Evolutionary conservation across 2,113 vertebrate genomes (phyloP), one percentile per base, ranked within the genome.

Genomic region (Labeo catla): DNA sequence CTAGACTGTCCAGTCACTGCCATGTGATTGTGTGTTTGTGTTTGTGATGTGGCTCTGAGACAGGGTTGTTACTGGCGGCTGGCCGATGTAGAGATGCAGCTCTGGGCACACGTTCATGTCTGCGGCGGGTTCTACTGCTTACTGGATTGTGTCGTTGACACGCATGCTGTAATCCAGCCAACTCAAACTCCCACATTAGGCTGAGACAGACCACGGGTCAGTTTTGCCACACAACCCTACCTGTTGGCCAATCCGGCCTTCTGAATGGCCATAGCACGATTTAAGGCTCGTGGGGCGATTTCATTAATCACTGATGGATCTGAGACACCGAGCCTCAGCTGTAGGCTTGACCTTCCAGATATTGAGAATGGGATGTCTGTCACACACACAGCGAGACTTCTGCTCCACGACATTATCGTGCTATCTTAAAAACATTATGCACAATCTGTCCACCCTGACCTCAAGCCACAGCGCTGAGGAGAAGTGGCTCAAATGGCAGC

Each of bases 381-480:
- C 47, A 68, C 87, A 81, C 76, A 57, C 23, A 84, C 47, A 57
- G 66, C 7, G 68, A 13, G 81, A 50, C 66, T 83, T 16, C 43
- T 82, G 45, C 80, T 82, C 63, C 21, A 66, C 49, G 61, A 81
- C 45, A 81, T 66, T 72, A 50, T 83, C 28, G 72, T 72, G 63
- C 74, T 83, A 47, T 74, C 63, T 52, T 70, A 81, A 78, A 80
- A 86, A 88, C 28, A 81, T 90, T 80, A 84, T 80, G 84, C 73
- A 61, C 76, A 87, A 81, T n/a, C 43, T 76, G 88, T 91, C 76
- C 87, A 66, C 76, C 82, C 83, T 54, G 84, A 89, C 68, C 50
- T 73, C 82, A 84, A 84, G 82, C 87, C 84, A 74, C 70, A 88
- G 72, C 59, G 54, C 61, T 83, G 84, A 23, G 63, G 86, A 87